Evolutionary conservation across 2,888 invertebrate genomes (phyloP).

Genomic region (Phalera bucephala): DNA sequence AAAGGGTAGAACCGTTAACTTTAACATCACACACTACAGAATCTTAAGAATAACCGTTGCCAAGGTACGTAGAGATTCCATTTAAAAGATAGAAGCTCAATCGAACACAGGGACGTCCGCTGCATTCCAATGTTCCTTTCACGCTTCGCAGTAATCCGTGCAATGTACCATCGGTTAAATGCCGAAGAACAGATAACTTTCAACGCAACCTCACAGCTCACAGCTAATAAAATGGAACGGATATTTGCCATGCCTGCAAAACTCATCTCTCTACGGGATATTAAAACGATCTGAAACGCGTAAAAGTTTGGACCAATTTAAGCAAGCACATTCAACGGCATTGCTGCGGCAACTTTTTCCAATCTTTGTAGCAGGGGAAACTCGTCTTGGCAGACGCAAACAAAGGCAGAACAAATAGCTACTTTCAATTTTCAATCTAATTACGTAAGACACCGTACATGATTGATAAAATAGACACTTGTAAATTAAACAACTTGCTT

Average conservation of each 20-base stretch:
- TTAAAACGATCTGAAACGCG: slow-evolving; percentile 14
- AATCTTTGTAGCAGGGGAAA: no score
- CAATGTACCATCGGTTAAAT: slow-evolving; percentile 52
- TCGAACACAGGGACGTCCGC: slow-evolving; percentile 45
- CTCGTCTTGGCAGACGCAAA: no score
- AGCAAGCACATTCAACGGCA: slow-evolving; percentile 13
- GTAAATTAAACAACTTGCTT: no score
- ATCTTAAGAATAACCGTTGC: background rate
- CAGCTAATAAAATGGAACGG: slow-evolving; percentile 11
- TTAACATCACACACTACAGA: no score
- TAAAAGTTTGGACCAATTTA: slow-evolving; percentile 7
- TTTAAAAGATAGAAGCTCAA: slow-evolving; percentile 17
- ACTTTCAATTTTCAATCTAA: no score
- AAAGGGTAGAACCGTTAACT: no score
- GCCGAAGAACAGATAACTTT: slow-evolving; percentile 44
- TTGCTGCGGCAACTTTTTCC: slow-evolving; percentile 27
- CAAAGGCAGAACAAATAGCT: no score
- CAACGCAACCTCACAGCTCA: slow-evolving; percentile 22
- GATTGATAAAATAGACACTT: no score
- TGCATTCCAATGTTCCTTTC: slow-evolving; percentile 68
- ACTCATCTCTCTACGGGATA: slow-evolving; percentile 17
- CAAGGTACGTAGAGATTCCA: slow-evolving; percentile 14
- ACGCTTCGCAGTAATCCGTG: slow-evolving; percentile 54
- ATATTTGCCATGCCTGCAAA: slow-evolving; percentile 22
- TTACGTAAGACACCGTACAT: no score